Percentiles rank a stretch among this genome's conserved stretches.
phyloP scores from a whole-genome alignment of 2,797 vertebrate genomes.

The Sus cebifrons region DNA sequence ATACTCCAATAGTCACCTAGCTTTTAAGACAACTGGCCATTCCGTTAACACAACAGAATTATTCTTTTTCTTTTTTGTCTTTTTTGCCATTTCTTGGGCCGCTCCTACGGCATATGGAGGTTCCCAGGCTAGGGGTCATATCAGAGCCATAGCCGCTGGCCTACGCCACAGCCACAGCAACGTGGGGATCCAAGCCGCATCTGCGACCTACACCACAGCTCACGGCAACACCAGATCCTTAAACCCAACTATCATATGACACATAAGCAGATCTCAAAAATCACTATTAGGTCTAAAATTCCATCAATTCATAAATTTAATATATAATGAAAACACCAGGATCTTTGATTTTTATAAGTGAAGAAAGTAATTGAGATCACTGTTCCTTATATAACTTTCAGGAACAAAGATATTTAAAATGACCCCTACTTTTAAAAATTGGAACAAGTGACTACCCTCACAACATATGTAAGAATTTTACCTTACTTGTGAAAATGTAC shows the following conservation, averaged over 20 bases:
- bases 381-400: background rate
- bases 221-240: background rate
- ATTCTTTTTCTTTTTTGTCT: background rate
- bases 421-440: background rate
- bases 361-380: background rate
- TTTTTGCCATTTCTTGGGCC: no score
- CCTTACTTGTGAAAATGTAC: background rate
- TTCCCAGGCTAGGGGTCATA: no score
- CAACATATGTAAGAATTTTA: background rate
- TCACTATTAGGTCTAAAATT: background rate
- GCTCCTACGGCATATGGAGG: no score
- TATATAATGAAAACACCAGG: background rate
- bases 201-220: no score
- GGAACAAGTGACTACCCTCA: background rate
- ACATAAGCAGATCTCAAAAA: background rate
- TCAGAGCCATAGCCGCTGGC: no score
- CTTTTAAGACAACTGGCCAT: background rate
- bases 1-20: background rate
- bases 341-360: constrained; percentile 31
- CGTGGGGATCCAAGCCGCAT: no score
- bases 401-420: constrained; percentile 10
- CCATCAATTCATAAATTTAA: background rate
- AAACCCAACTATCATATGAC: background rate
- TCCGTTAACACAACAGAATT: background rate
- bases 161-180: no score